phyloP scores from a whole-genome alignment of 2,888 invertebrate genomes.

The Apeira syringaria region DNA sequence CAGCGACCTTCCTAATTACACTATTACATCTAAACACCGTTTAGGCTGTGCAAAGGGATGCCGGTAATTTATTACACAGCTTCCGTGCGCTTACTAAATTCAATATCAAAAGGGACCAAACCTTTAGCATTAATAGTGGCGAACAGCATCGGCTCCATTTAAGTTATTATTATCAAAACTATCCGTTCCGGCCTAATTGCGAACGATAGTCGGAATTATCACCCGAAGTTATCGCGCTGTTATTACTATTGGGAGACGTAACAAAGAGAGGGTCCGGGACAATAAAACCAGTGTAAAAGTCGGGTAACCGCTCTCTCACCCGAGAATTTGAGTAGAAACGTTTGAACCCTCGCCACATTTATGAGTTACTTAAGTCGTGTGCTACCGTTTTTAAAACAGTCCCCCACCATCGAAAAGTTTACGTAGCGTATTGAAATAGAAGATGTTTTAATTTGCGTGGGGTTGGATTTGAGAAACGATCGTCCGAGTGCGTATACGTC shows the following conservation, averaged over 20 bases:
- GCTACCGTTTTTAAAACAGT: slow-evolving; percentile 65
- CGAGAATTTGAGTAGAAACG: slow-evolving; percentile 36
- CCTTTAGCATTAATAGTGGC: slow-evolving; percentile 63
- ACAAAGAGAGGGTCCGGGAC: slow-evolving; percentile 54
- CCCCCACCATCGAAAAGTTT: slow-evolving; percentile 48
- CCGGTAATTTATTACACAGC: slow-evolving; percentile 68
- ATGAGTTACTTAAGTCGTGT: slow-evolving; percentile 64
- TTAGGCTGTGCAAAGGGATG: slow-evolving; percentile 53
- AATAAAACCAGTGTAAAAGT: slow-evolving; percentile 80
- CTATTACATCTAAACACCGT: slow-evolving; percentile 61
- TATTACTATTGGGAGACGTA: slow-evolving; percentile 74
- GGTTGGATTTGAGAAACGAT: slow-evolving; percentile 35
- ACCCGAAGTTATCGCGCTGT: slow-evolving; percentile 71
- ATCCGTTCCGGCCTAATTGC: slow-evolving; percentile 58
- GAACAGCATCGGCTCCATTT: slow-evolving; percentile 61
- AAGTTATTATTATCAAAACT: slow-evolving; percentile 66
- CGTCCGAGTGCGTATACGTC: slow-evolving; percentile 49
- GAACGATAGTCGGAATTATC: slow-evolving; percentile 50
- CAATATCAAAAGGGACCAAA: slow-evolving; percentile 66
- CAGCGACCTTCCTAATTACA: slow-evolving; percentile 57
- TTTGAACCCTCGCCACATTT: slow-evolving; percentile 61
- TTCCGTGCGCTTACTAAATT: slow-evolving; percentile 60
- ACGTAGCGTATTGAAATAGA: slow-evolving; percentile 55
- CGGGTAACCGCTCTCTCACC: slow-evolving; percentile 67
- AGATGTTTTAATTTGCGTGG: slow-evolving; percentile 36